Evolutionary conservation across 2,113 vertebrate genomes (phyloP).

Genomic region (Lophotis ruficrista): DNA sequence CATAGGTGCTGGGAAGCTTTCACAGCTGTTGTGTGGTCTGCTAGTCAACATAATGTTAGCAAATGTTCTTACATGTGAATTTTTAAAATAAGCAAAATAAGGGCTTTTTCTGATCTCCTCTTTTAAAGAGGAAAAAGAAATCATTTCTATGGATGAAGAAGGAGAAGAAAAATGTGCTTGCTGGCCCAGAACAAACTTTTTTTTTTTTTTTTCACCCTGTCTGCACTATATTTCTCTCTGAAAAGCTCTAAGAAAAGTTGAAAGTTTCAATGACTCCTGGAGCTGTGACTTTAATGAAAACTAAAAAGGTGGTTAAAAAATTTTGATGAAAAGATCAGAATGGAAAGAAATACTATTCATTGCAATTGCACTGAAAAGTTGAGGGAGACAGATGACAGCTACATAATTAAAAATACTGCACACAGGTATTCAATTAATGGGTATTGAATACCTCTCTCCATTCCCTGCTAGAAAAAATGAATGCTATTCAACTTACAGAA

Average conservation of each 20-base stretch:
- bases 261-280: not conserved
- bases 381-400: not conserved
- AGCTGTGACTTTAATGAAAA: not conserved
- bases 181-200: not conserved
- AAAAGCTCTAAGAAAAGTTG: not conserved
- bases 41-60: not conserved
- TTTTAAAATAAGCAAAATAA: not conserved
- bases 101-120: not conserved
- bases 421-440: not conserved
- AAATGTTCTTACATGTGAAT: not conserved
- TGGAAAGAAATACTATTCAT: not conserved
- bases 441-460: not conserved
- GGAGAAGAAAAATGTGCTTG: not conserved
- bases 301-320: not conserved
- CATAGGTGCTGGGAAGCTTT: not conserved
- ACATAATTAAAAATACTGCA: not conserved
- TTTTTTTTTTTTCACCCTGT: not conserved
- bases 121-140: not conserved
- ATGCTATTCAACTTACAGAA: not conserved
- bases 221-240: not conserved
- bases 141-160: not conserved
- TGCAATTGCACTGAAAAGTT: not conserved
- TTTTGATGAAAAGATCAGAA: not conserved
- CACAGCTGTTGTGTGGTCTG: not conserved
- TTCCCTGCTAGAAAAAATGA: not conserved